A percentile compares a stretch with the other conserved stretches of the same genome.
Evolutionary conservation across 2,113 vertebrate species (phyloP).

Genomic region (Centropus unirufus): DNA sequence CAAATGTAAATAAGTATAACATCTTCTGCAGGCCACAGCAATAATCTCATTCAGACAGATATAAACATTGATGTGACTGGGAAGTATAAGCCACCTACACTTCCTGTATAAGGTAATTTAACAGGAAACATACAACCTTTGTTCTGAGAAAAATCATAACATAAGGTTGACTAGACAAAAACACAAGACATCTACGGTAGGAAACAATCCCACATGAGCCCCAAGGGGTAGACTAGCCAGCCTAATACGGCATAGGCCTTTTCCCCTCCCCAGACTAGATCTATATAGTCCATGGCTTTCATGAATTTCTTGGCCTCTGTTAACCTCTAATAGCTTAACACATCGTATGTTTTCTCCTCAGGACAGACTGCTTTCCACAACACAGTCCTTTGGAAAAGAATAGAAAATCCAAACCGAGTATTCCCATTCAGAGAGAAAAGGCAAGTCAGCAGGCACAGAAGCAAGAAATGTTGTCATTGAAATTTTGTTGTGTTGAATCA

Average conservation of each 20-base stretch:
- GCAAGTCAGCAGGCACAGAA: neutral
- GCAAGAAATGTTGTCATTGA: conserved; percentile 11
- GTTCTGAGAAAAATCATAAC: neutral
- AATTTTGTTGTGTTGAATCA: conserved; percentile 48
- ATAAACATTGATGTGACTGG: neutral
- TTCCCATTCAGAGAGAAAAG: neutral
- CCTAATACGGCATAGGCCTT: neutral
- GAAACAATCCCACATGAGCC: neutral
- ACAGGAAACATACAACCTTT: neutral
- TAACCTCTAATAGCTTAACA: neutral
- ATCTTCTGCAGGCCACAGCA: conserved; percentile 11
- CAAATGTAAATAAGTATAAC: conserved; percentile 28
- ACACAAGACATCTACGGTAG: neutral
- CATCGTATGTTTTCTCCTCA: neutral
- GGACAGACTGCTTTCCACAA: neutral
- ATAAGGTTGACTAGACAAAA: neutral
- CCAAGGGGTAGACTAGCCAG: neutral
- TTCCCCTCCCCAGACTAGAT: neutral
- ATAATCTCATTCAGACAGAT: neutral
- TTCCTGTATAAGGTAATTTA: neutral
- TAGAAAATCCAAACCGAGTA: neutral
- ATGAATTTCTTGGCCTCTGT: neutral
- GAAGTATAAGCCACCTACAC: neutral
- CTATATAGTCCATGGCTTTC: neutral
- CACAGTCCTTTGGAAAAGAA: neutral